phyloP scores from a whole-genome alignment of 2,888 invertebrate species.

The Tachina fera region DNA sequence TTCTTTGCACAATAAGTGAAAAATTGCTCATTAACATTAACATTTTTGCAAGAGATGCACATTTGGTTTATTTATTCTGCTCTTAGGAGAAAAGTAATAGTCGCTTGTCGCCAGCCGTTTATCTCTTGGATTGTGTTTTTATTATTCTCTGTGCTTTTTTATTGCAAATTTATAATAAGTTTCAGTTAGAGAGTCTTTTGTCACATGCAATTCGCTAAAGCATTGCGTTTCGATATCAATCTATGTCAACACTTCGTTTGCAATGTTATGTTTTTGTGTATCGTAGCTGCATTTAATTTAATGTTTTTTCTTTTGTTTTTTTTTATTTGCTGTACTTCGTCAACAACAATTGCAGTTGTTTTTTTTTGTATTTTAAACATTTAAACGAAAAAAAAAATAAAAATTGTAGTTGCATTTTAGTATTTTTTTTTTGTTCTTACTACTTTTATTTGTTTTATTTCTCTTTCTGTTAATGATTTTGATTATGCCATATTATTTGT shows the following conservation, averaged over 20 bases:
- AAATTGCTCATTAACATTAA: too few relatives aligned
- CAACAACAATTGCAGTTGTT: slow-evolving; percentile 56
- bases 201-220: slow-evolving; percentile 69
- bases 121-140: slow-evolving; percentile 14
- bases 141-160: slow-evolving; percentile 6
- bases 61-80: too few relatives aligned
- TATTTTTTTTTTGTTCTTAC: slow-evolving; percentile 30
- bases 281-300: slow-evolving; percentile 59
- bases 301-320: slow-evolving; percentile 56
- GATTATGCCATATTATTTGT: slow-evolving; percentile 56
- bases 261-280: slow-evolving; percentile 62
- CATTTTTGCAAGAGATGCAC: too few relatives aligned
- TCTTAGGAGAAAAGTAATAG: background rate
- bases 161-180: slow-evolving; percentile 55
- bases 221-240: slow-evolving; percentile 76
- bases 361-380: slow-evolving; percentile 41
- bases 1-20: too few relatives aligned
- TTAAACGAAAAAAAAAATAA: slow-evolving; percentile 20
- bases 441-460: slow-evolving; percentile 51
- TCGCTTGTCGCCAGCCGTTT: background rate
- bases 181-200: slow-evolving; percentile 57
- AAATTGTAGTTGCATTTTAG: slow-evolving; percentile 41
- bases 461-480: slow-evolving; percentile 63
- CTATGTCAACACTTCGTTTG: slow-evolving; percentile 82
- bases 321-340: slow-evolving; percentile 26